Conservation (phyloP, 2,797 vertebrate species). For the Erethizon dorsatum region DNA sequence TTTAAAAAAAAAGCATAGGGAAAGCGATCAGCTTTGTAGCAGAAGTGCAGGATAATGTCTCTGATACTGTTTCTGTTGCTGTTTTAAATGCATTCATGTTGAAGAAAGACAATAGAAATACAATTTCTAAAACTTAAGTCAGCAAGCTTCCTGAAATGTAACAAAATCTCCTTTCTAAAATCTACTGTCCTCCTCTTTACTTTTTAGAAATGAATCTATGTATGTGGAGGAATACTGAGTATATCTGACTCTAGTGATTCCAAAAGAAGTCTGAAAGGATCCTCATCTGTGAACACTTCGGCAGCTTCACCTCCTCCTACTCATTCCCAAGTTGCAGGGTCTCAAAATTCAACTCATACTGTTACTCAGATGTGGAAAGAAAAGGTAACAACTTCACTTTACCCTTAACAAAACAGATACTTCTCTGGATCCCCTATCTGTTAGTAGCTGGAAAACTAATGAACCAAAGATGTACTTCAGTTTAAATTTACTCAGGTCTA, state of each 20-base stretch:
- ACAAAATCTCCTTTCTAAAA: not conserved
- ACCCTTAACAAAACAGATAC: not conserved
- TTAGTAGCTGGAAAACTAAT: slow-evolving; percentile 52
- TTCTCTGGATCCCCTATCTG: not conserved
- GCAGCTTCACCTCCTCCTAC: not conserved
- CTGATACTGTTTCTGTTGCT: not conserved
- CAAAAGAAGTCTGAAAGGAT: not conserved
- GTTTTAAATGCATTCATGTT: not conserved
- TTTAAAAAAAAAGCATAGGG: not conserved
- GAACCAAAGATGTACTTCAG: not conserved
- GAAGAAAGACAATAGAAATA: not conserved
- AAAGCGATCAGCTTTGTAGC: not conserved
- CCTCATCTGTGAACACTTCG: not conserved
- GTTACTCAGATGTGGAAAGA: not conserved
- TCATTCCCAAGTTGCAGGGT: not conserved
- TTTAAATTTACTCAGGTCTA: slow-evolving; percentile 42
- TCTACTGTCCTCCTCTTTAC: not conserved
- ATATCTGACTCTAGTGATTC: not conserved
- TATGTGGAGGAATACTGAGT: not conserved
- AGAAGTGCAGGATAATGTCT: not conserved
- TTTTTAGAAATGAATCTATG: slow-evolving; percentile 21
- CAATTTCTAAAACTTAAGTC: not conserved
- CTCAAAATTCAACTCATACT: not conserved
- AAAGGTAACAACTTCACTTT: slow-evolving; percentile 39
- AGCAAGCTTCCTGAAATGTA: not conserved